Conservation (phyloP, 2,797 vertebrate species). For the Lycodopsis pacificus region DNA sequence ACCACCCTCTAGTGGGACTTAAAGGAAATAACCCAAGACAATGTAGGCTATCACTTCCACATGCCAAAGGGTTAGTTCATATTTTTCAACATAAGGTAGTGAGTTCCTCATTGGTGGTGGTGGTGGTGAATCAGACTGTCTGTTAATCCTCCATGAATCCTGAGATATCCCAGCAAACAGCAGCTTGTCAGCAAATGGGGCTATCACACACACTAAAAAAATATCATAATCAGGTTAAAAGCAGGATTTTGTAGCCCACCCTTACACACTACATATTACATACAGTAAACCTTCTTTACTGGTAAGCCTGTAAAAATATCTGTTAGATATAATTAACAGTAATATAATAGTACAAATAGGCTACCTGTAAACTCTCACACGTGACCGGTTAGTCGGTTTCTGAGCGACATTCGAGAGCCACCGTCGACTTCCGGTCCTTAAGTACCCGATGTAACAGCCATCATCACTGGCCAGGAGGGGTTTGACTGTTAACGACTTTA, state of each 20-base stretch:
- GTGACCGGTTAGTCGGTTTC: slow-evolving; percentile 5
- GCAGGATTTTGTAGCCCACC: not conserved
- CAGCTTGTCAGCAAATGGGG: not conserved
- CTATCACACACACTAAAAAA: not conserved
- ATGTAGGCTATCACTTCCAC: not conserved
- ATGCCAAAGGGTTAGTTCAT: not conserved
- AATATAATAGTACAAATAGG: not conserved
- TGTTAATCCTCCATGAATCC: not conserved
- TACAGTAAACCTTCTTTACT: not conserved
- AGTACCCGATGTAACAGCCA: not conserved
- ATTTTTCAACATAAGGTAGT: not conserved
- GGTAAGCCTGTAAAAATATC: not conserved
- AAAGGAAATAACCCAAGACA: slow-evolving; percentile 1
- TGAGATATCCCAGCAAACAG: not conserved
- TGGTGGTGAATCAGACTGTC: not conserved
- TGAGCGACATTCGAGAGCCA: not conserved
- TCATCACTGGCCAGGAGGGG: not conserved
- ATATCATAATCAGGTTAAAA: not conserved
- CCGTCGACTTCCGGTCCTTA: not conserved
- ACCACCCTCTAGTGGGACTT: slow-evolving; percentile 64
- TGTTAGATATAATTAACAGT: not conserved
- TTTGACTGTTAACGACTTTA: not conserved
- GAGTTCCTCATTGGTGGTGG: not conserved
- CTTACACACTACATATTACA: not conserved
- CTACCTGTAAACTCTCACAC: not conserved